phyloP scores from a whole-genome alignment of 2,113 vertebrate genomes.

The Nycticryphes semicollaris region DNA sequence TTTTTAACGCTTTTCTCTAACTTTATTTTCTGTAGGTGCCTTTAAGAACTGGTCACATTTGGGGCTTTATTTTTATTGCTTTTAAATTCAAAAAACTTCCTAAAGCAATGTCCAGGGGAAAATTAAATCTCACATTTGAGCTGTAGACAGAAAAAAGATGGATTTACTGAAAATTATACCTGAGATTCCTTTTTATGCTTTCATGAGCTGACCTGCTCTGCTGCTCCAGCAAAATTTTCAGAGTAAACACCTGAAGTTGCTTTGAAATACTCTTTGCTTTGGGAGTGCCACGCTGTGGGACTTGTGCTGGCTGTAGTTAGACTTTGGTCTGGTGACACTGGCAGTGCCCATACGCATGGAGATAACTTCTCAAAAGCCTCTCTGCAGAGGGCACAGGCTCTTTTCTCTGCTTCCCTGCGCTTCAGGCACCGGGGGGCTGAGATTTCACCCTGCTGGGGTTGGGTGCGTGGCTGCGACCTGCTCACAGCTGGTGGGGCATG shows the following conservation, averaged over 20 bases:
- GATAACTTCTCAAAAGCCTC: neutral
- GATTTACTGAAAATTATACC: neutral
- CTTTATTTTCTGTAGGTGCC: slow-evolving; percentile 3
- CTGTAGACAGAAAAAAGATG: neutral
- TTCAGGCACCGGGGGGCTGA: neutral
- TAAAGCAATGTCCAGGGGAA: neutral
- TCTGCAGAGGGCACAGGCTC: neutral
- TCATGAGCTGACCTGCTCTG: neutral
- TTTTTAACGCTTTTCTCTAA: neutral
- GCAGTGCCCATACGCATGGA: neutral
- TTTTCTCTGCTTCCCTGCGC: neutral
- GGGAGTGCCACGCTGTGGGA: too few species aligned
- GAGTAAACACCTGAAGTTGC: neutral
- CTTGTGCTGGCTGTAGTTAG: neutral
- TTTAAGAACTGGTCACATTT: neutral
- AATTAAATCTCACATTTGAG: neutral
- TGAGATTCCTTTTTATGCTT: neutral
- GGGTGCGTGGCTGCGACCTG: neutral
- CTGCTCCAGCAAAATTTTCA: neutral
- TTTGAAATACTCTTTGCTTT: neutral
- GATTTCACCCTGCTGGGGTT: neutral
- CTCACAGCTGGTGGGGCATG: neutral
- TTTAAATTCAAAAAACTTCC: slow-evolving; percentile 2
- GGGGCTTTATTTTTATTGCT: neutral
- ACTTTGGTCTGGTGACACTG: neutral